Conservation (phyloP, 1,140 invertebrate species). For the Tetramorium alpestre region DNA sequence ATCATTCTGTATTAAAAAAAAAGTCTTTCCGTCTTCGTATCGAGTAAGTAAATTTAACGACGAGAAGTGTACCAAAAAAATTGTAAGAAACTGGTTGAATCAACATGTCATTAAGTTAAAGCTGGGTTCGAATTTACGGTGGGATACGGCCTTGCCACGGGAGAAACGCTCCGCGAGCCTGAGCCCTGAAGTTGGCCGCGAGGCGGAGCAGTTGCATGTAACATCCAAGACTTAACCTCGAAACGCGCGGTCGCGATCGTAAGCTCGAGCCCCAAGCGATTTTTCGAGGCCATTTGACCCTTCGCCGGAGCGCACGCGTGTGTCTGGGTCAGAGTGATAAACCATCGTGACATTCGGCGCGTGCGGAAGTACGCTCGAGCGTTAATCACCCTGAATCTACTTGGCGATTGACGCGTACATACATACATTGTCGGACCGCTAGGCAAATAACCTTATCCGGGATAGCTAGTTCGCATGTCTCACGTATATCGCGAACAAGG, state of each 20-base stretch:
- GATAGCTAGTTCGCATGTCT: neutral
- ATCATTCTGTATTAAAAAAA: too few relatives aligned
- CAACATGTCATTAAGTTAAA: neutral
- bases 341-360: neutral
- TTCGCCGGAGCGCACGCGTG: neutral
- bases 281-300: conserved; percentile 3
- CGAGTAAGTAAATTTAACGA: neutral
- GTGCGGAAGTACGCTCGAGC: neutral
- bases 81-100: neutral
- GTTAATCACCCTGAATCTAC: neutral
- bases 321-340: neutral
- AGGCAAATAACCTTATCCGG: neutral
- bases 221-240: conserved; percentile 17
- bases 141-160: neutral
- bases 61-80: neutral
- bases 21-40: neutral
- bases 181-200: conserved; percentile 22
- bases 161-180: neutral
- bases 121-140: neutral
- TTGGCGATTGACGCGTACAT: neutral
- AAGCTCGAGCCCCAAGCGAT: neutral
- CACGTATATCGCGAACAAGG: neutral
- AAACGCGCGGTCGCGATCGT: neutral
- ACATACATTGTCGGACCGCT: neutral
- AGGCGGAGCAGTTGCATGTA: neutral